These are phyloP conservation scores for Mesochorus sp. DNA, from an alignment of 2,888 invertebrate species.

Conservation along the genomic window DNA sequence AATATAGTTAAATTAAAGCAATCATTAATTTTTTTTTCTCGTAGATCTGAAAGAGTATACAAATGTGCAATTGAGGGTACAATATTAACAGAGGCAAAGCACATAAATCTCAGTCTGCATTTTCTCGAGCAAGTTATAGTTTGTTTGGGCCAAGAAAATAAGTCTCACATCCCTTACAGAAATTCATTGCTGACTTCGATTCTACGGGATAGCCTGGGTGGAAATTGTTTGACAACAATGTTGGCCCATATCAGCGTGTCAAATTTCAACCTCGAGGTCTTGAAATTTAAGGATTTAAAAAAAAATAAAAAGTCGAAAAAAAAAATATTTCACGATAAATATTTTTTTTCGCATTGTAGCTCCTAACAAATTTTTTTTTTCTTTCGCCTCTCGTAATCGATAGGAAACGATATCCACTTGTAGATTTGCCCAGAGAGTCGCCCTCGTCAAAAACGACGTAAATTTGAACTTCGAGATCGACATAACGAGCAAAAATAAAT, in stretches of 20 bases:
- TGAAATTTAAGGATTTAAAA: background rate
- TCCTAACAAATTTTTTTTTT: slow-evolving; percentile 61
- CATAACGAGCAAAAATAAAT: slow-evolving; percentile 81
- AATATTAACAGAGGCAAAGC: slow-evolving; percentile 83
- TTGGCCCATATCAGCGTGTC: slow-evolving; percentile 82
- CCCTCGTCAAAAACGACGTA: slow-evolving; percentile 82
- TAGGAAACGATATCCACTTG: slow-evolving; percentile 84
- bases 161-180: slow-evolving; percentile 81
- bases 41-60: slow-evolving; percentile 83
- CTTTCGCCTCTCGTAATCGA: slow-evolving; percentile 60
- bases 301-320: background rate
- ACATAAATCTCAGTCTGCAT: slow-evolving; percentile 84
- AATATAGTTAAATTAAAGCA: background rate
- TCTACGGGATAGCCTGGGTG: slow-evolving; percentile 83
- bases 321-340: background rate
- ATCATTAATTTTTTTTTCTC: slow-evolving; percentile 40
- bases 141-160: slow-evolving; percentile 77
- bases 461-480: slow-evolving; percentile 81
- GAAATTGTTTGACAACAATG: slow-evolving; percentile 84
- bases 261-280: slow-evolving; percentile 75
- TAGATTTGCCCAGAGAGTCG: slow-evolving; percentile 84
- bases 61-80: slow-evolving; percentile 82
- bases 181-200: slow-evolving; percentile 84
- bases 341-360: background rate
- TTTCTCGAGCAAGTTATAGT: slow-evolving; percentile 83